These are phyloP conservation scores for Pseudobourletiella spinata DNA, from an alignment of 1,140 invertebrate species.

Conservation along the genomic window DNA sequence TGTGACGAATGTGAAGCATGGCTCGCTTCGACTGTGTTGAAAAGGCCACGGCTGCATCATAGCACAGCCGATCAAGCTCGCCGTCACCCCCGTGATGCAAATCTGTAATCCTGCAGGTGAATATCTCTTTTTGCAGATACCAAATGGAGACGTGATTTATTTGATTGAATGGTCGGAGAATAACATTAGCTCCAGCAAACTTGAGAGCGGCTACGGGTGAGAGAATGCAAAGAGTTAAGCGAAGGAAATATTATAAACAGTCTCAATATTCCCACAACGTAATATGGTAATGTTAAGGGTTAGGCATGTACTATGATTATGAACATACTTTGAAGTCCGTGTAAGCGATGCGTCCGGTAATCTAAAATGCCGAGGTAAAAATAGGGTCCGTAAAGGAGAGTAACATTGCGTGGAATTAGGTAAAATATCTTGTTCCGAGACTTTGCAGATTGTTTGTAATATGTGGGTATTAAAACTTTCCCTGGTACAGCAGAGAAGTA, in stretches of 20 bases:
- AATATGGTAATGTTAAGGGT: too few relatives aligned
- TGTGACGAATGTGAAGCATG: not conserved
- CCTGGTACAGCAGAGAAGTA: not conserved
- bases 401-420: constrained; percentile 22
- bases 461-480: not conserved
- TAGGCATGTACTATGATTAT: too few relatives aligned
- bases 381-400: constrained; percentile 27
- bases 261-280: too few relatives aligned
- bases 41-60: constrained; percentile 9
- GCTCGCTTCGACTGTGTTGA: not conserved
- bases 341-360: constrained; percentile 20
- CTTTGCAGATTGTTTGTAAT: not conserved
- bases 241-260: too few relatives aligned
- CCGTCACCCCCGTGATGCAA: constrained; percentile 28
- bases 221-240: too few relatives aligned
- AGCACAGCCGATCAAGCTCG: constrained; percentile 15
- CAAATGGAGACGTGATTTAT: constrained; percentile 26
- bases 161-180: constrained; percentile 11
- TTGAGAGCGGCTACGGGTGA: constrained; percentile 21
- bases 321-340: constrained; percentile 24
- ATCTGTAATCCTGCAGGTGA: constrained; percentile 28
- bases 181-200: constrained; percentile 7
- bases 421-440: constrained; percentile 4
- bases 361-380: constrained; percentile 26
- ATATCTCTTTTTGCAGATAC: constrained; percentile 24